Evolutionary conservation across 2,113 vertebrate species (phyloP).

Genomic region (Saccopteryx bilineata): DNA sequence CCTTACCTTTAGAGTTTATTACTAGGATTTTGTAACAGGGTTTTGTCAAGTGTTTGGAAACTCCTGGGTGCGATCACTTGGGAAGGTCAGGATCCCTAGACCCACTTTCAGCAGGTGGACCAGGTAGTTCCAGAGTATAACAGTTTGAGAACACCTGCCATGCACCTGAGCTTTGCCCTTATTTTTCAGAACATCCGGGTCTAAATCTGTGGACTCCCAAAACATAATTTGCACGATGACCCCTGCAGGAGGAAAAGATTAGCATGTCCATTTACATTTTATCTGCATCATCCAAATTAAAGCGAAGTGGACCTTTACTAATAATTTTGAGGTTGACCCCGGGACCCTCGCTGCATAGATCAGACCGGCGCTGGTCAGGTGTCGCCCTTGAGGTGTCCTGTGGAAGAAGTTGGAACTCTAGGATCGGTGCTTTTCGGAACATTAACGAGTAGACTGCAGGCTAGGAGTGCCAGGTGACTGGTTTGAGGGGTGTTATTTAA

Average conservation of each 20-base stretch:
- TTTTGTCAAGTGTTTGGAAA: not conserved
- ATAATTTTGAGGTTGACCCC: not conserved
- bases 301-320: not conserved
- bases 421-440: not conserved
- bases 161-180: fast-evolving
- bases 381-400: not conserved
- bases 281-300: not conserved
- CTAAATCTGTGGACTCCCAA: not conserved
- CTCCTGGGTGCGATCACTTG: not conserved
- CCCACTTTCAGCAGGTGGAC: not conserved
- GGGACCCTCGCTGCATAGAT: fast-evolving
- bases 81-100: not conserved
- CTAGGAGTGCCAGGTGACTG: not conserved
- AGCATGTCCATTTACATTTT: not conserved
- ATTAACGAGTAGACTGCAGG: not conserved
- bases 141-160: fast-evolving
- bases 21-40: not conserved
- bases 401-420: fast-evolving
- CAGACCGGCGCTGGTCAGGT: not conserved
- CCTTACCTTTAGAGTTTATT: not conserved
- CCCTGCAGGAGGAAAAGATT: fast-evolving
- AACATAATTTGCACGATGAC: not conserved
- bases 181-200: not conserved
- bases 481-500: not conserved
- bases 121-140: not conserved